Base-by-base conservation (phyloP, 2,888 invertebrate genomes). In the Patella depressa region DNA sequence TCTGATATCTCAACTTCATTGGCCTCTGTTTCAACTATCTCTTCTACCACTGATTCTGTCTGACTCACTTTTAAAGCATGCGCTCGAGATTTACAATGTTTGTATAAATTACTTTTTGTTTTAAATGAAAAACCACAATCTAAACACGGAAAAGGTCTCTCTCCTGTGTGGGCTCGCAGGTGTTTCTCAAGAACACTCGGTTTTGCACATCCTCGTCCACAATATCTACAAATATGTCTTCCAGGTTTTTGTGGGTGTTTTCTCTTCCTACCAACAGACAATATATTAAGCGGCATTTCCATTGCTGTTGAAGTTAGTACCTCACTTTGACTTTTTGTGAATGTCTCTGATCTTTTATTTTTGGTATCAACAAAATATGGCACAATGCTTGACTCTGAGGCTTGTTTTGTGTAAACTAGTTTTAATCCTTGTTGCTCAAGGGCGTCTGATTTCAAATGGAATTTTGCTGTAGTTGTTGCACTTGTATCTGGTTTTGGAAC, bases 161-260 rank as follows among this genome's bases (percentile, higher is more conserved):
- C 97, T 91, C 97, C 96, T 72, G 97, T 97, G 92, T 97, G 97
- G 80, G 97, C 96, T 89, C 97, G 94, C 92, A 97, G 96, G 93
- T 97, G 97, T 93, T 97, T 97, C 92, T 97, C 95, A 83, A 97
- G 93, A 84, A 97, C 97, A 91, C 97, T 97, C 79, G 97, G 97
- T 92, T 97, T 97, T 88, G 97, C 95, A 93, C 97, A 97, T 84
- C 95, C 95, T 90, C 96, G 93, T 91, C 95, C 96, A 93, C 97
- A 97, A 91, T 96, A 97, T 15, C 95, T 95, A 91, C 97, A 97
- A 84, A 95, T 94, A 92, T 97, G 95, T 85, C 96, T 95, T 75
- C 95, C 96, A 5, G 84, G 87, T 79, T 84, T 84, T 69, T 80
- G 80, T 5, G 81, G 84, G 15, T 85, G 85, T 71, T 87, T 89